phyloP scores from a whole-genome alignment of 1,140 invertebrate genomes.

The Bicyclus anynana region DNA sequence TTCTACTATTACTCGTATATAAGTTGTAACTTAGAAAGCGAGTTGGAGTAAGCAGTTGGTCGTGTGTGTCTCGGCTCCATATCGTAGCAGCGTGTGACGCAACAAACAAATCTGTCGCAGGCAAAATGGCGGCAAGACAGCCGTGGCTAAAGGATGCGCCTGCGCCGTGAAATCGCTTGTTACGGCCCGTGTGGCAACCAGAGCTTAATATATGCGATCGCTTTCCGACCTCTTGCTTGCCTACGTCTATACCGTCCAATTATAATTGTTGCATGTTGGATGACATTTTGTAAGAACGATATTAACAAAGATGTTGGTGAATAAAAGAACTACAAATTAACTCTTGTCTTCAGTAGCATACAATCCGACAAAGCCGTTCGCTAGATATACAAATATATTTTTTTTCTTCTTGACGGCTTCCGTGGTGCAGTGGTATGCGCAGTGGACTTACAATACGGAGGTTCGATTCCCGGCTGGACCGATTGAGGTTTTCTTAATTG shows the following conservation, averaged over 20 bases:
- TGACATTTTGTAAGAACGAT: background rate
- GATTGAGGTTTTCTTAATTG: no score
- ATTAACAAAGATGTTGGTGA: no score
- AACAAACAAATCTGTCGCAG: conserved; percentile 64
- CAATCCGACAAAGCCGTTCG: no score
- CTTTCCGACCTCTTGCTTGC: conserved; percentile 5
- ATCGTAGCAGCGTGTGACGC: conserved; percentile 41
- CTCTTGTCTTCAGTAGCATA: no score
- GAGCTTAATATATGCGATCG: conserved; percentile 14
- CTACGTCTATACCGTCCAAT: conserved; percentile 2
- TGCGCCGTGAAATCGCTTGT: conserved; percentile 58
- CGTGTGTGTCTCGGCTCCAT: background rate
- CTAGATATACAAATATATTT: no score
- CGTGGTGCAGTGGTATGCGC: no score
- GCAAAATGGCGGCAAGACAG: conserved; percentile 57
- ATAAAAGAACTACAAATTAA: no score
- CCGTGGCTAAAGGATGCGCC: conserved; percentile 68
- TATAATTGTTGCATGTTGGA: conserved; percentile 5
- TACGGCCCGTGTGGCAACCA: conserved; percentile 35
- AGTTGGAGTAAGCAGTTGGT: background rate
- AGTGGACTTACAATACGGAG: no score
- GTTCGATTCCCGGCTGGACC: no score
- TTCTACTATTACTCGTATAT: no score
- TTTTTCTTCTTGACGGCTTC: no score
- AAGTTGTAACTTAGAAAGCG: no score